Conservation (phyloP, 2,888 invertebrate species). For the Eremobia ochroleuca region DNA sequence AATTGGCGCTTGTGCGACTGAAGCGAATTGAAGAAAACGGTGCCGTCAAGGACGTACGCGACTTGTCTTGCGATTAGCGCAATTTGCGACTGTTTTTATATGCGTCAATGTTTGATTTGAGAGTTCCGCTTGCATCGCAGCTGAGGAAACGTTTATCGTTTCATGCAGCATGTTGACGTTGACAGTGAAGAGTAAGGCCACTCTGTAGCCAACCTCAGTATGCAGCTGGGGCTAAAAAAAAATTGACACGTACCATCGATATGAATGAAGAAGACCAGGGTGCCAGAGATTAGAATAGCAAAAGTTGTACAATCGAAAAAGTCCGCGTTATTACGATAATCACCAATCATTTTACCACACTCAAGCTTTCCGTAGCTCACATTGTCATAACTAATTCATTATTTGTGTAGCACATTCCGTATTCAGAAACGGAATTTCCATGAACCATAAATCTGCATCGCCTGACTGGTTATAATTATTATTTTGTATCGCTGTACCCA, state of each 20-base stretch:
- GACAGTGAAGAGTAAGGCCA: neutral
- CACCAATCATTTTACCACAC: neutral
- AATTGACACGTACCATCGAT: neutral
- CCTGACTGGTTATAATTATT: slow-evolving; percentile 51
- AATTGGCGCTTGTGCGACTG: slow-evolving; percentile 66
- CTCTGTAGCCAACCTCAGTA: neutral
- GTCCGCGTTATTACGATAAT: neutral
- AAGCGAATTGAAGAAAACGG: slow-evolving; percentile 70
- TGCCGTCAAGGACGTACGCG: slow-evolving; percentile 61
- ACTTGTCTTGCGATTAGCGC: slow-evolving; percentile 49
- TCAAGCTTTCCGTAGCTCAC: neutral
- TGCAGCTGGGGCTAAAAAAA: neutral
- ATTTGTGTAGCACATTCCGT: slow-evolving; percentile 10
- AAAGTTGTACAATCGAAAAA: neutral
- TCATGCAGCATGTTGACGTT: slow-evolving; percentile 12
- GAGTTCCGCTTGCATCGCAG: slow-evolving; percentile 52
- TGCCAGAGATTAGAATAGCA: neutral
- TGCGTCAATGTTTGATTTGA: slow-evolving; percentile 63
- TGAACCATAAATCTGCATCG: slow-evolving; percentile 27
- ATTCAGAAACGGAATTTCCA: slow-evolving; percentile 3
- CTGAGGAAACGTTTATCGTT: slow-evolving; percentile 44
- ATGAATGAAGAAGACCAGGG: neutral
- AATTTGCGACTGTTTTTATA: slow-evolving; percentile 59
- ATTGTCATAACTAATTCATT: slow-evolving; percentile 5
- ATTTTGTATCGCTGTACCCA: slow-evolving; percentile 30